Evolutionary conservation across 2,888 invertebrate genomes (phyloP).

Genomic region (Orchesella flavescens): DNA sequence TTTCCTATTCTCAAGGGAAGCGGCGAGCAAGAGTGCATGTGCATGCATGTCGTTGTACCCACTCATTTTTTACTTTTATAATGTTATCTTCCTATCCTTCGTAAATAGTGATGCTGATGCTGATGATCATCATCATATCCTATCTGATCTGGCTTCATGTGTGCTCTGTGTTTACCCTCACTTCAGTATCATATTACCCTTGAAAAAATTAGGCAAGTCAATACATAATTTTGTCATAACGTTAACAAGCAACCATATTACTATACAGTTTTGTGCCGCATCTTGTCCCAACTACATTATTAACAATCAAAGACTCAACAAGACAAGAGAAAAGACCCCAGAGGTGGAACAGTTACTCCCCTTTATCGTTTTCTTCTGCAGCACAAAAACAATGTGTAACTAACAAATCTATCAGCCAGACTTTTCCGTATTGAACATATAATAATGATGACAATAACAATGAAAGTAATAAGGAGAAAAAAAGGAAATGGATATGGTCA

Average conservation of each 20-base stretch:
- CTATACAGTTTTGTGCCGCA: too few species aligned
- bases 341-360: background rate
- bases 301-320: too few species aligned
- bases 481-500: conserved; percentile 3
- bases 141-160: too few species aligned
- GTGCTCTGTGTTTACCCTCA: conserved; percentile 12
- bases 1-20: too few species aligned
- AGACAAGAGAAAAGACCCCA: too few species aligned
- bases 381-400: background rate
- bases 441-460: conserved; percentile 33
- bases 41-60: too few species aligned
- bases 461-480: conserved; percentile 39
- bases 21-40: too few species aligned
- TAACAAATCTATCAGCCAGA: conserved; percentile 46
- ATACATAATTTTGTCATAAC: conserved; percentile 45
- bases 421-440: background rate
- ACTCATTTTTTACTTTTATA: too few species aligned
- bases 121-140: too few species aligned
- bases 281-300: too few species aligned
- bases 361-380: background rate
- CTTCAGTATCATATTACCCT: conserved; percentile 52
- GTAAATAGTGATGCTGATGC: too few species aligned
- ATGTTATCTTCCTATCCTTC: too few species aligned
- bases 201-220: conserved; percentile 33
- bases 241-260: background rate